Percentiles rank a stretch among this genome's conserved stretches.
phyloP scores from a whole-genome alignment of 2,113 vertebrate species.

The Notechis scutatus region DNA sequence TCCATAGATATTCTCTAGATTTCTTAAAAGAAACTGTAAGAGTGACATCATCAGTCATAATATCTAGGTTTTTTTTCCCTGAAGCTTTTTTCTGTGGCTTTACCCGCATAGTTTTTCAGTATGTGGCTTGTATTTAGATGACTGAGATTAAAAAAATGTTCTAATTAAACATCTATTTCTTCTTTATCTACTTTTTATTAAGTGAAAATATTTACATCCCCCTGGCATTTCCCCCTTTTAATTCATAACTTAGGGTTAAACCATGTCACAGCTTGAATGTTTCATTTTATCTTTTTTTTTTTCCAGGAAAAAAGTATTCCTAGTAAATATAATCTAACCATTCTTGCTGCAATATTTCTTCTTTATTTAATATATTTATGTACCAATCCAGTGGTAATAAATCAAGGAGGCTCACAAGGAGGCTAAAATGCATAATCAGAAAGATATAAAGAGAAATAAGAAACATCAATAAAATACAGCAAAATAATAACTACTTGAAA shows the following conservation, averaged over 20 bases:
- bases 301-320: not conserved
- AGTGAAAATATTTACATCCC: not conserved
- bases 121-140: conserved; percentile 8
- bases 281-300: not conserved
- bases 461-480: not conserved
- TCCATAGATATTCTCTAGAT: not conserved
- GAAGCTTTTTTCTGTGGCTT: not conserved
- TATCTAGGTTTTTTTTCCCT: not conserved
- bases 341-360: not conserved
- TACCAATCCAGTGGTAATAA: not conserved
- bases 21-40: conserved; percentile 15
- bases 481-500: not conserved
- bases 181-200: conserved; percentile 8
- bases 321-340: not conserved
- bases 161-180: conserved; percentile 30
- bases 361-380: not conserved
- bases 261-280: not conserved
- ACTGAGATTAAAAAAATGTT: conserved; percentile 4
- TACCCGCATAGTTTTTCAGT: not conserved
- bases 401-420: not conserved
- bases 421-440: not conserved
- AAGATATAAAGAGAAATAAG: not conserved
- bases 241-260: not conserved
- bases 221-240: accelerated
- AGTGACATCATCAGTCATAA: not conserved